These are phyloP conservation scores for Scylla paramamosain DNA, from an alignment of 1,140 invertebrate species.

Conservation along the genomic window DNA sequence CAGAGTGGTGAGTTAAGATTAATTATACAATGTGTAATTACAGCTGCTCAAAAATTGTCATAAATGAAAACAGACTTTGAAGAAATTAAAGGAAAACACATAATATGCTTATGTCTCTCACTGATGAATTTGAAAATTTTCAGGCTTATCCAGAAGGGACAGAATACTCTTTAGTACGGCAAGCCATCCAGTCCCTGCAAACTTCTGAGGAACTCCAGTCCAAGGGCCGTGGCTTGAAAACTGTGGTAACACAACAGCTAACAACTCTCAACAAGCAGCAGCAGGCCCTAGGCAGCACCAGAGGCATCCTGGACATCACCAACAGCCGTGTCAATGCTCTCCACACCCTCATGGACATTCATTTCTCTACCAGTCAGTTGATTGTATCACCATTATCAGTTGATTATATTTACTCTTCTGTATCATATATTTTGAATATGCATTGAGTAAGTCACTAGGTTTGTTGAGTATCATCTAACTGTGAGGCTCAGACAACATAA, in stretches of 20 bases:
- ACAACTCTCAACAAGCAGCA: slow-evolving; percentile 77
- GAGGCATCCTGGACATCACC: slow-evolving; percentile 34
- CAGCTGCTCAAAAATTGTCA: no score
- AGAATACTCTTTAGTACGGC: slow-evolving; percentile 76
- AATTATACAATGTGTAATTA: no score
- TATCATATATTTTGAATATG: not conserved
- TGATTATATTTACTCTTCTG: not conserved
- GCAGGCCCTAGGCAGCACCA: slow-evolving; percentile 58
- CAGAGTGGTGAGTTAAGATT: slow-evolving; percentile 80
- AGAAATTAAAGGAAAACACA: no score
- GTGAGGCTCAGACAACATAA: no score
- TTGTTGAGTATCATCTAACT: no score
- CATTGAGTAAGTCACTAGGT: no score
- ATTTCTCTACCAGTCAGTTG: slow-evolving; percentile 38
- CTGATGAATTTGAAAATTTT: not conserved
- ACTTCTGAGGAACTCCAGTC: slow-evolving; percentile 75
- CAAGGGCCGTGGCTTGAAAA: slow-evolving; percentile 71
- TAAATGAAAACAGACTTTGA: no score
- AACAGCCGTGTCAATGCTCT: slow-evolving; percentile 39
- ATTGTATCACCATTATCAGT: not conserved
- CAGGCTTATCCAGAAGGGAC: slow-evolving; percentile 78
- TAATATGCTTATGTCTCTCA: no score
- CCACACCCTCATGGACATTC: slow-evolving; percentile 48
- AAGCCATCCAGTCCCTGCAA: slow-evolving; percentile 71
- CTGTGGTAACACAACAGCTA: slow-evolving; percentile 69